Conservation (phyloP, 2,888 invertebrate genomes). For the Julus scandinavius region DNA sequence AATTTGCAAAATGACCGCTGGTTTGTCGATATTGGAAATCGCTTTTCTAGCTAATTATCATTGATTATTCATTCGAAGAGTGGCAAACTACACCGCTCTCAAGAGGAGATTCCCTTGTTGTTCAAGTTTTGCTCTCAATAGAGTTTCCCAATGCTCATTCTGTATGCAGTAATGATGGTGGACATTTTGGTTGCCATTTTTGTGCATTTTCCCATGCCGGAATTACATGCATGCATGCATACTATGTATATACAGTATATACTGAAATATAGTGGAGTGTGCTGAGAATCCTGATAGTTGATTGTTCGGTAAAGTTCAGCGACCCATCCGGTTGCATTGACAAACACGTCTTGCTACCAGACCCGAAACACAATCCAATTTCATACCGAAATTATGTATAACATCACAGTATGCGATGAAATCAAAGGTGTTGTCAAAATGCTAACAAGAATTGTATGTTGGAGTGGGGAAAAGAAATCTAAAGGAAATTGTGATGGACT, state of each 20-base stretch:
- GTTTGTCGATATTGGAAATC: slow-evolving; percentile 33
- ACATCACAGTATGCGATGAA: slow-evolving; percentile 1
- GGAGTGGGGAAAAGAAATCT: neutral
- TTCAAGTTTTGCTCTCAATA: neutral
- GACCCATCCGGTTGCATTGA: neutral
- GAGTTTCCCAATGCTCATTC: slow-evolving; percentile 2
- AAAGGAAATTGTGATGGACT: neutral
- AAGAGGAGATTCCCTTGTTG: slow-evolving; percentile 14
- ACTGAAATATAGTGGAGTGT: neutral
- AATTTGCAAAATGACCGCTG: slow-evolving; percentile 25
- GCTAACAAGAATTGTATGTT: neutral
- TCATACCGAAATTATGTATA: neutral
- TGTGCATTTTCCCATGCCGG: slow-evolving; percentile 33
- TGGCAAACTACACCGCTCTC: slow-evolving; percentile 9
- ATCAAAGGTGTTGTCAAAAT: neutral
- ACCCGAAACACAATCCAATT: neutral
- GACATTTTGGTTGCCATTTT: neutral
- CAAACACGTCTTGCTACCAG: neutral
- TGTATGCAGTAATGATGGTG: slow-evolving; percentile 4
- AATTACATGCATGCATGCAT: neutral
- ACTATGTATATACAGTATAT: neutral
- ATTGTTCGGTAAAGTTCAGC: neutral
- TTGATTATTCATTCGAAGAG: slow-evolving; percentile 26
- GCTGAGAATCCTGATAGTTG: neutral
- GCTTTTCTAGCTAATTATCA: slow-evolving; percentile 25